phyloP scores from a whole-genome alignment of 2,113 vertebrate genomes.

The Morone saxatilis region DNA sequence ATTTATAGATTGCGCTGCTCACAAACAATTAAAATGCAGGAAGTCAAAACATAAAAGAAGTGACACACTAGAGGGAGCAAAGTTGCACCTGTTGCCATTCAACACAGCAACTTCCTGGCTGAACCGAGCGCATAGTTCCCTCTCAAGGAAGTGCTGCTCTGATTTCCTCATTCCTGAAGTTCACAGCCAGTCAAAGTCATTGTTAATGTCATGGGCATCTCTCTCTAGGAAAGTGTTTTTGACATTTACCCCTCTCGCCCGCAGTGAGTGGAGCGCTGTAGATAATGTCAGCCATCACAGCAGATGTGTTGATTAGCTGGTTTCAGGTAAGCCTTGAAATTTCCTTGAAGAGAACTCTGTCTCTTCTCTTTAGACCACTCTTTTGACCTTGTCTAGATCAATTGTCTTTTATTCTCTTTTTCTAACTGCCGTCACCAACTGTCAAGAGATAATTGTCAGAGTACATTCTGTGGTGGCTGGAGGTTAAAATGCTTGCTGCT shows the following conservation, averaged over 20 bases:
- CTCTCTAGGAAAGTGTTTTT: slow-evolving; percentile 35
- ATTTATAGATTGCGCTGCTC: slow-evolving; percentile 20
- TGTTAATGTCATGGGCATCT: slow-evolving; percentile 46
- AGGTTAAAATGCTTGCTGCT: no score
- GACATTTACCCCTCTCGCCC: slow-evolving; percentile 36
- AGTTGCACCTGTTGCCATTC: slow-evolving; percentile 48
- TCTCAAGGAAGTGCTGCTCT: slow-evolving; percentile 16
- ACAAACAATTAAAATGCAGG: slow-evolving; percentile 36
- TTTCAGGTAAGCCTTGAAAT: slow-evolving; percentile 32
- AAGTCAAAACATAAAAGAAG: slow-evolving; percentile 41
- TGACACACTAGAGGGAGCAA: slow-evolving; percentile 1
- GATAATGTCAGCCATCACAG: slow-evolving; percentile 48
- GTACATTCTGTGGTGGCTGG: no score
- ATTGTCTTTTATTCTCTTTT: slow-evolving; percentile 2
- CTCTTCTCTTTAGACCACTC: slow-evolving; percentile 7
- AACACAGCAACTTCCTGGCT: slow-evolving; percentile 43
- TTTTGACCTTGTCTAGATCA: slow-evolving; percentile 35
- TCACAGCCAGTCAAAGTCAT: slow-evolving; percentile 49
- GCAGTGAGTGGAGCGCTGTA: background rate
- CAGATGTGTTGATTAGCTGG: slow-evolving; percentile 35
- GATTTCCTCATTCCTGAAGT: slow-evolving; percentile 40
- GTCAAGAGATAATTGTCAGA: slow-evolving; percentile 1
- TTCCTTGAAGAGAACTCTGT: background rate
- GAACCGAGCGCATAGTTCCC: slow-evolving; percentile 9
- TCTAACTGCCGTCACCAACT: background rate